Base-by-base conservation (phyloP, 2,797 vertebrate genomes). In the Chiroxiphia lanceolata region DNA sequence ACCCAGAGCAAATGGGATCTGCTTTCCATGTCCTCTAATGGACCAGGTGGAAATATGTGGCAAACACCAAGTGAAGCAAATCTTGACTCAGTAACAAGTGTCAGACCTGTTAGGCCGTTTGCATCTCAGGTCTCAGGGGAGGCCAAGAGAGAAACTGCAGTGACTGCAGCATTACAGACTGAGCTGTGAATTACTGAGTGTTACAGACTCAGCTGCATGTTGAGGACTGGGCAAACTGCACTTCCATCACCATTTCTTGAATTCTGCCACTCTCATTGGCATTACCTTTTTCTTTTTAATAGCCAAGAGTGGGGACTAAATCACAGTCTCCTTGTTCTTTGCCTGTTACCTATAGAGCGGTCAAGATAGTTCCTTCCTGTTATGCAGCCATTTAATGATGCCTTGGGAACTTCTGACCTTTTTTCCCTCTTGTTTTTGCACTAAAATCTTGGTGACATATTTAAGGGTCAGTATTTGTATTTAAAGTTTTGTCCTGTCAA, bases 401-500 rank as follows among this genome's bases (percentile, higher is more conserved):
- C 64, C 29, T 91, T 57, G 68, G 81, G 93, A 88, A 87, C 68
- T 82, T 95, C 38, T 67, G 83, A 79, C 33, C 50, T 86, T 84
- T 84, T 84, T 48, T 57, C 59, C 45, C 40, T 87, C 90, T 82
- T 96, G 51, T 26, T 92, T 94, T 84, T 90, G 64, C 86, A 60
- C 75, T 93, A 77, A 93, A 94, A 83, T 84, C 56, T 87, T 40
- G 36, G 53, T 83, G 76, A 87, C 20, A 51, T 84, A 54, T 77
- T 85, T 92, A 85, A 89, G 54, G 70, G 54, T 50, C 56, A 78
- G 53, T 90, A 87, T 82, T 87, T 94, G 33, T 80, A 74, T 93
- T 92, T 89, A 85, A 92, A 89, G 38, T 47, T 93, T 60, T 85
- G 33, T 87, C 50, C 56, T 84, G 56, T 57, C 91, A 92, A 93